Percentiles rank a stretch among this genome's conserved stretches.
These are phyloP conservation scores for Siphonodentalium dalli DNA, from an alignment of 2,888 invertebrate genomes.

Conservation along the genomic window DNA sequence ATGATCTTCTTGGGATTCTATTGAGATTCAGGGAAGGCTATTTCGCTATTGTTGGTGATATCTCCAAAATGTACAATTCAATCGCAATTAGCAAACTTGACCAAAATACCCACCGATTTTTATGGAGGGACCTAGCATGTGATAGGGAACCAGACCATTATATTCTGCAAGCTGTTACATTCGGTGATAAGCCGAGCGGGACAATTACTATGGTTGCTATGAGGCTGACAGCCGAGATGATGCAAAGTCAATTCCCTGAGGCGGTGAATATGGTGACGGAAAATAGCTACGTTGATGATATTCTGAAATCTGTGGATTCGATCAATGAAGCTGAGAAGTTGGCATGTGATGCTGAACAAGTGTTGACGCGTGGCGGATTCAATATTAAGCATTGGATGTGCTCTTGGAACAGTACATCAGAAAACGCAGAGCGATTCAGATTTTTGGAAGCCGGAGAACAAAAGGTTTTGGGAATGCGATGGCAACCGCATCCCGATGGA, in stretches of 20 bases:
- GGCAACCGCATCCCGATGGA: conserved; percentile 1
- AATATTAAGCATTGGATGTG: not conserved
- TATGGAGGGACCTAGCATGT: not conserved
- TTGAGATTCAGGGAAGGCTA: no score
- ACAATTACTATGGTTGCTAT: not conserved
- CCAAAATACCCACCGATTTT: conserved; percentile 2
- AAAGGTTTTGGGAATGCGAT: not conserved
- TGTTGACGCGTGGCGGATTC: not conserved
- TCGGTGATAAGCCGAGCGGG: conserved; percentile 6
- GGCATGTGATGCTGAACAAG: not conserved
- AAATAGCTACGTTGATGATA: no score
- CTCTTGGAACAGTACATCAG: no score
- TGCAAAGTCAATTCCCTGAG: no score
- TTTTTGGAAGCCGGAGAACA: not conserved
- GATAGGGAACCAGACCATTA: no score
- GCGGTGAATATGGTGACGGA: no score
- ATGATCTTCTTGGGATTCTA: no score
- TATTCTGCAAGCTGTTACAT: not conserved
- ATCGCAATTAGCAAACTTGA: no score
- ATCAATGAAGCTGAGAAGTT: not conserved
- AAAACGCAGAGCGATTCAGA: not conserved
- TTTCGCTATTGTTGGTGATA: conserved; percentile 8
- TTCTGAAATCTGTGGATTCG: no score
- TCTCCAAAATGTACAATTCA: no score
- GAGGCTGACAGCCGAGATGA: no score